A percentile compares a stretch with the other conserved stretches of the same genome.
These are phyloP conservation scores for Silurus aristotelis DNA, from an alignment of 2,797 vertebrate species.

Conservation along the genomic window DNA sequence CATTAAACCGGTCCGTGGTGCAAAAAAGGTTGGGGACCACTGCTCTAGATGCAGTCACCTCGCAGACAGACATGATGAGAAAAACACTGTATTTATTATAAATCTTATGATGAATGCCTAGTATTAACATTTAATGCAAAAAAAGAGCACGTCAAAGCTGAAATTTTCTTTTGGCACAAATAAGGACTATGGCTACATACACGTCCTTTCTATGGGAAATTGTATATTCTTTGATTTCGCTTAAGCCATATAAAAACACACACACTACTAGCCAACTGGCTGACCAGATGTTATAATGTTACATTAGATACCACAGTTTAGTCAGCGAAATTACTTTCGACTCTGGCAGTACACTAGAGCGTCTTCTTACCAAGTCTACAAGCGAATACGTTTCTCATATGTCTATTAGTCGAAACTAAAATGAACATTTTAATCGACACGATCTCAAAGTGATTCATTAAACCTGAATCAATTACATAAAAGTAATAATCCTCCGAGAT, in stretches of 20 bases:
- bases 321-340: background rate
- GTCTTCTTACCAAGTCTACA: too few relatives aligned
- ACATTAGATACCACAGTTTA: background rate
- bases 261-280: background rate
- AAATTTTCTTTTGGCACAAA: background rate
- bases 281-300: background rate
- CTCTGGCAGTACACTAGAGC: too few relatives aligned
- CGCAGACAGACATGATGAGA: background rate
- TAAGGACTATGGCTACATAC: background rate
- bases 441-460: background rate
- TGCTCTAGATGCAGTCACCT: background rate
- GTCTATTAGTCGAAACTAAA: background rate
- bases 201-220: background rate
- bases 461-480: background rate
- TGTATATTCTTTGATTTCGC: background rate
- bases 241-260: background rate
- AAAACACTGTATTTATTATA: background rate
- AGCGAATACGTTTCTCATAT: background rate
- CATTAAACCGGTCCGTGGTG: too few relatives aligned
- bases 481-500: background rate
- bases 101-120: too few relatives aligned
- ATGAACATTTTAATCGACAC: background rate
- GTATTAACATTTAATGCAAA: background rate
- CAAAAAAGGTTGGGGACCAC: too few relatives aligned
- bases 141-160: background rate